Percentiles rank a stretch among this genome's conserved stretches.
These are phyloP conservation scores for Himalopsyche anomala DNA, from an alignment of 2,888 invertebrate species.

Conservation along the genomic window DNA sequence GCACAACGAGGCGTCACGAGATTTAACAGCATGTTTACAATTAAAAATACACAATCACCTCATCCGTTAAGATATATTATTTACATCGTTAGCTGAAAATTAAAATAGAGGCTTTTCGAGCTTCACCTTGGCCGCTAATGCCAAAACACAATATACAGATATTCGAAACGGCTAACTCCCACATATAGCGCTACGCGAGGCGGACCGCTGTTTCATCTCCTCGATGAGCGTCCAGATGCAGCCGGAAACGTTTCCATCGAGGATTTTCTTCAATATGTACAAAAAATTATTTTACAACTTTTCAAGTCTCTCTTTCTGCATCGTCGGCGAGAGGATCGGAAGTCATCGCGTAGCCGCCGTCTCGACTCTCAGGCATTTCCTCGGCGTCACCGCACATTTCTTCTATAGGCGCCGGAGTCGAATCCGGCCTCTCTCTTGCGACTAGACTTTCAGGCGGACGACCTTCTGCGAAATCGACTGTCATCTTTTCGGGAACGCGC, in stretches of 20 bases:
- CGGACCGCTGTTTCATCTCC: no score
- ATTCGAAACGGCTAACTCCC: background rate
- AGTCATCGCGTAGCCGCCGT: background rate
- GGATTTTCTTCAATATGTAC: background rate
- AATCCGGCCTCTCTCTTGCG: background rate
- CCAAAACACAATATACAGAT: conserved; percentile 23
- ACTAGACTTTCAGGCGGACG: background rate
- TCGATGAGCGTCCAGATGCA: no score
- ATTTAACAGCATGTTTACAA: conserved; percentile 51
- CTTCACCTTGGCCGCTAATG: background rate
- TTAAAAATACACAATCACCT: conserved; percentile 54
- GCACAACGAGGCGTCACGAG: background rate
- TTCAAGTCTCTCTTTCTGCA: background rate
- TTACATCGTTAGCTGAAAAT: conserved; percentile 45
- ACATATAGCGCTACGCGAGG: background rate
- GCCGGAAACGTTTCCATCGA: no score
- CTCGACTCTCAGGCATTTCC: background rate
- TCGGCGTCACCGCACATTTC: background rate
- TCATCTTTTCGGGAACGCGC: background rate
- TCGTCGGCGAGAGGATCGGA: background rate
- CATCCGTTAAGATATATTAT: conserved; percentile 49
- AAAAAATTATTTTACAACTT: background rate
- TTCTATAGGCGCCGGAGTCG: conserved; percentile 27
- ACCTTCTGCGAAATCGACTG: background rate
- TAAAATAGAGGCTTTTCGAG: background rate